Base-by-base conservation (phyloP, 2,113 vertebrate species). In the Elanus axillaris region DNA sequence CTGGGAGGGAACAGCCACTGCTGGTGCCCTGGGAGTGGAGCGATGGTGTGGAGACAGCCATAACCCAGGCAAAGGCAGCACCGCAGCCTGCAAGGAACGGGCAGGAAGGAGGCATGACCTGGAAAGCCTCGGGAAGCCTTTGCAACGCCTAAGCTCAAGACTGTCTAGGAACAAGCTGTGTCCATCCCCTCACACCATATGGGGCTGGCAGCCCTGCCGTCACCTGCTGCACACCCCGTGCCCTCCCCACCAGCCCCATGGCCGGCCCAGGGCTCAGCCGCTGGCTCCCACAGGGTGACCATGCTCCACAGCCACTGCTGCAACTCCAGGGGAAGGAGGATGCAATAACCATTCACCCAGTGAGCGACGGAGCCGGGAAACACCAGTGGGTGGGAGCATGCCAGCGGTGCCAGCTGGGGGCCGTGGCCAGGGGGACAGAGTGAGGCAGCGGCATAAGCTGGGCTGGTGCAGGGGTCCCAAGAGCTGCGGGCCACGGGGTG, bases 311-410 rank as follows among this genome's bases (percentile, higher is more conserved):
- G 63, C 55, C 9, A 0, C 67, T 40, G 10, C 66, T 12, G 58
- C 43, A 55, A 4, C 38, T 23, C 60, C 11, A 6, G 45, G 31
- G 60, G 2, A 5, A 17, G 7, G 72, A 38, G 45, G 38, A 27
- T 8, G 18, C 3, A 2, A 59, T 53, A 56, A 27, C 31, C 48
- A 2, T 18, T 68, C 40, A 29, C 36, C 62, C 20, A 31, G 77
- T 4, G 20, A 71, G 27, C 0, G 0, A 26, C 0, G 3, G 60
- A 52, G 52, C 64, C 0, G 1, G 53, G 31, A 52, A 52, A 38
- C 1, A 8, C 47, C 0, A 0, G 29, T 0, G 3, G 31, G 45
- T 29, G 69, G 19, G 69, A 67, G 11, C 64, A 21, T 0, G 1
- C 19, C 52, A 18, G 56, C 0, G 0, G 25, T 23, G 36, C 64